Evolutionary conservation across 2,797 vertebrate genomes (phyloP), one percentile per base, ranked within the genome.

Genomic region (Calcarius lapponicus): DNA sequence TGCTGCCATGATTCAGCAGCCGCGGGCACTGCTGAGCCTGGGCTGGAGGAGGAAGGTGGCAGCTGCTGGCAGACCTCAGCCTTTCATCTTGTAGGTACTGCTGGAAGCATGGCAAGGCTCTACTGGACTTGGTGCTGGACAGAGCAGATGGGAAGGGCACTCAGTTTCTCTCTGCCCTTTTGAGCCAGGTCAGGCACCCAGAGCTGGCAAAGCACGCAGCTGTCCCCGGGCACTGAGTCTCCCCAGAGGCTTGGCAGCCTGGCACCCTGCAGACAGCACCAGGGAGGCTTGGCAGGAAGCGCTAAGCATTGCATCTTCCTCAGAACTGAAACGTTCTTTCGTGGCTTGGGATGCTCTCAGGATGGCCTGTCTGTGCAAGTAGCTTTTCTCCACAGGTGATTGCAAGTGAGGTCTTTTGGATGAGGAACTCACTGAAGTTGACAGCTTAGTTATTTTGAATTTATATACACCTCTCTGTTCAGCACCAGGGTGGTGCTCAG

Each of bases 391-490:
- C 79, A 69, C 42, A 43, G 76, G 43, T 81, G 83, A 84, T 76
- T 73, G 66, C 17, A 10, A 92, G 87, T 82, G 86, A 61, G 74
- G 64, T 60, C 66, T 94, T 90, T 78, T 86, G 72, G 76, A 91
- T 58, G 83, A 92, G 56, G 74, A 95, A 62, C 65, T 75, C 48
- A 18, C 48, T 40, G 78, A 79, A 88, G 87, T 17, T 95, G 93
- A 96, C 89, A 95, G 87, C 78, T 79, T 70, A 83, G 80, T 62
- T 92, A 36, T 83, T 87, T 76, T 94, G 83, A 95, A 89, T 95
- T 95, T 79, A 80, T 89, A 53, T 38, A 29, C 50, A 64, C 54
- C 57, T 90, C 56, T 86, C 90, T 80, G 51, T 69, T 96, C 87
- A 81, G 67, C 78, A 95, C 21, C 34, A 76, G 94, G 94, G 86